Conservation (phyloP, 2,113 vertebrate species). For the Pygathrix nemaeus region DNA sequence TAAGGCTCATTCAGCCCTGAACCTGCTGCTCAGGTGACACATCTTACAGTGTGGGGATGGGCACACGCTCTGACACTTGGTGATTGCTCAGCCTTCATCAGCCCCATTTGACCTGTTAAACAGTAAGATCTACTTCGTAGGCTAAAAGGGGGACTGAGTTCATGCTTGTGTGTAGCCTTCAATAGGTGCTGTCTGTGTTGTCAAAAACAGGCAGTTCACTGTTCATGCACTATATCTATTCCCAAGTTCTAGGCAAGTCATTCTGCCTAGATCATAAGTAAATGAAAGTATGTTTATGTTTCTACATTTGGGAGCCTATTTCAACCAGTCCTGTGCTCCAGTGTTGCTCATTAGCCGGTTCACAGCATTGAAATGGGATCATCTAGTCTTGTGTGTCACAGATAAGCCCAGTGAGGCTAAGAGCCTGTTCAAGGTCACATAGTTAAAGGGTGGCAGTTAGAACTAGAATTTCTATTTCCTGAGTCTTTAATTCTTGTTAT, state of each 20-base stretch:
- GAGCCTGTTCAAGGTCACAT: not conserved
- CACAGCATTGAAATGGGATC: fast-evolving
- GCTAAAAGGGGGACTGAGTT: not conserved
- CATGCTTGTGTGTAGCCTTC: fast-evolving
- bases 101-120: not conserved
- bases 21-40: fast-evolving
- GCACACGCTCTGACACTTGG: fast-evolving
- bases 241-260: not conserved
- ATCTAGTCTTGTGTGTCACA: not conserved
- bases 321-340: not conserved
- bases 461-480: not conserved
- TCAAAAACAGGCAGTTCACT: not conserved
- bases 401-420: not conserved
- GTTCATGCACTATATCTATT: not conserved
- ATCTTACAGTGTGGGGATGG: fast-evolving
- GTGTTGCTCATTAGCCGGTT: not conserved
- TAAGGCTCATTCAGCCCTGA: fast-evolving
- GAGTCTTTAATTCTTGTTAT: not conserved
- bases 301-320: not conserved
- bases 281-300: too few relatives aligned
- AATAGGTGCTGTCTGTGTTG: not conserved
- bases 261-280: not conserved
- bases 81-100: not conserved
- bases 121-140: not conserved
- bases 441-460: not conserved